phyloP scores from a whole-genome alignment of 1,140 invertebrate species.

The Bombus picipes region DNA sequence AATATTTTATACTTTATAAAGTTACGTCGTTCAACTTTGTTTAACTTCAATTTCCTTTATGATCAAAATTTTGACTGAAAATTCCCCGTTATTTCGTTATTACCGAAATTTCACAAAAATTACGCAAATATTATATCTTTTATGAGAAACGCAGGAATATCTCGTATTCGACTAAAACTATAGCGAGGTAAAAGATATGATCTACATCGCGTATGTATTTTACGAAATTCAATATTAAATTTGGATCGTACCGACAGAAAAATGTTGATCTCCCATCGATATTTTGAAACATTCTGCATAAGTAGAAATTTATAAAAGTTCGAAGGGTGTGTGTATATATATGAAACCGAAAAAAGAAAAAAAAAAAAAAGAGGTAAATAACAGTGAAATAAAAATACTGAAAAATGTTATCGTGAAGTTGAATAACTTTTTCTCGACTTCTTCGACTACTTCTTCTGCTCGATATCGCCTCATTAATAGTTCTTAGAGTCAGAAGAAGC shows the following conservation, averaged over 20 bases:
- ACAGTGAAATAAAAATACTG: not conserved
- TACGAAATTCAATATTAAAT: not conserved
- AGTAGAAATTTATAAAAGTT: not conserved
- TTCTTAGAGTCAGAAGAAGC: not conserved
- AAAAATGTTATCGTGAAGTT: not conserved
- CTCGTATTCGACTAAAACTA: not conserved
- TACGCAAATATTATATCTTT: too few species aligned
- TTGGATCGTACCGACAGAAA: not conserved
- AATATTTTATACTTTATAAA: not conserved
- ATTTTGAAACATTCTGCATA: not conserved
- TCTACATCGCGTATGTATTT: not conserved
- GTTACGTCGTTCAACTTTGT: not conserved
- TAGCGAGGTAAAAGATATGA: not conserved
- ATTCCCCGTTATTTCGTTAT: not conserved
- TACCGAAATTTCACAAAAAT: not conserved
- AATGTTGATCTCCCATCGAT: not conserved
- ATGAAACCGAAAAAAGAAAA: not conserved
- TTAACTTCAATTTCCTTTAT: not conserved
- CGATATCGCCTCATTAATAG: not conserved
- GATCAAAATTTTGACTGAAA: not conserved
- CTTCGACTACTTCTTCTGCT: not conserved
- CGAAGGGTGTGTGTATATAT: not conserved
- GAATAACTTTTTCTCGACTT: not conserved
- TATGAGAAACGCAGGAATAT: not conserved
- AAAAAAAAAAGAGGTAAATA: not conserved